phyloP scores from a whole-genome alignment of 2,113 vertebrate species.

The Tricholaema leucomelas region DNA sequence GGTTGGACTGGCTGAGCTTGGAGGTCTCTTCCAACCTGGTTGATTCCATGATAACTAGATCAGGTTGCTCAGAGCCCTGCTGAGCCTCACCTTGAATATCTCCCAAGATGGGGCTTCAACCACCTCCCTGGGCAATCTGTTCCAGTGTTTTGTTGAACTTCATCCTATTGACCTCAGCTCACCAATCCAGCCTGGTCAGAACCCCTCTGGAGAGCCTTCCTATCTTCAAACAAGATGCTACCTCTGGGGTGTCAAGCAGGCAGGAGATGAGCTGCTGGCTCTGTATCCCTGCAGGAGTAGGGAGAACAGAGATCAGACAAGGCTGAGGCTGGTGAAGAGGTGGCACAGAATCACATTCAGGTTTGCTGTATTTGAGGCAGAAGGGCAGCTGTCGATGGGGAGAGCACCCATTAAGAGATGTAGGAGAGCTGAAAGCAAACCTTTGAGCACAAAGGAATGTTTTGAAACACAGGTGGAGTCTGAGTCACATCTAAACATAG shows the following conservation, averaged over 20 bases:
- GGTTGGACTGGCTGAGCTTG: no score
- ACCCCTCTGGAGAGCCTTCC: no score
- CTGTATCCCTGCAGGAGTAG: not conserved
- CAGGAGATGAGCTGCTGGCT: not conserved
- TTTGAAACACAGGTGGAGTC: not conserved
- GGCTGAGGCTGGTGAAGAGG: not conserved
- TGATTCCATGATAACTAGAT: no score
- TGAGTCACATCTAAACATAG: not conserved
- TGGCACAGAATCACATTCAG: no score
- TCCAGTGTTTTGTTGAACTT: no score
- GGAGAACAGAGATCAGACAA: not conserved
- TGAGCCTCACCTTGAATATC: no score
- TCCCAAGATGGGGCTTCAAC: no score
- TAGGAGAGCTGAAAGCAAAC: not conserved
- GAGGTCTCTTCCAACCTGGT: no score
- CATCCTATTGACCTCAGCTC: no score
- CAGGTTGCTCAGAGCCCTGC: no score
- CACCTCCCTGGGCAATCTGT: no score
- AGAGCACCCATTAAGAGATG: accelerated
- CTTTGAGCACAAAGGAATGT: not conserved
- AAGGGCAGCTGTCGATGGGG: not conserved
- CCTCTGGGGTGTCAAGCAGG: not conserved
- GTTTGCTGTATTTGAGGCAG: not conserved
- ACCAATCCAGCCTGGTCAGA: no score
- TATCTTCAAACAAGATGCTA: not conserved